phyloP scores from a whole-genome alignment of 1,140 invertebrate genomes.

The Dendrolimus kikuchii region DNA sequence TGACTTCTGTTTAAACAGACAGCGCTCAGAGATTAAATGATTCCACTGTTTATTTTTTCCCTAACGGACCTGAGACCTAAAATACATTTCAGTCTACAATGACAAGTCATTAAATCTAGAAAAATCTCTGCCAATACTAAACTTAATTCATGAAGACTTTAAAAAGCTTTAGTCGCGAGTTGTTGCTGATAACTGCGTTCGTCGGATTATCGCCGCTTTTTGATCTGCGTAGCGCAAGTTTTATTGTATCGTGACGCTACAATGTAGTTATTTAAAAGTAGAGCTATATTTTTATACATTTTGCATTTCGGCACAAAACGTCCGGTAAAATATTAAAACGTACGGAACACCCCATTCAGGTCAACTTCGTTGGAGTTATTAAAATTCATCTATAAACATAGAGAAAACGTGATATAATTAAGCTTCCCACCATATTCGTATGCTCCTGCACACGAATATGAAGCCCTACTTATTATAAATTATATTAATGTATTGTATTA shows the following conservation, averaged over 20 bases:
- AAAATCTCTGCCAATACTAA: slow-evolving; percentile 39
- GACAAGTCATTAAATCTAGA: slow-evolving; percentile 43
- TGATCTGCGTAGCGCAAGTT: slow-evolving; percentile 14
- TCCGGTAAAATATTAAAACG: slow-evolving; percentile 63
- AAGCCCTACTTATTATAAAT: too few relatives aligned
- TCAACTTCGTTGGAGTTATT: too few relatives aligned
- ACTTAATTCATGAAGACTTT: slow-evolving; percentile 45
- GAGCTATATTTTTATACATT: slow-evolving; percentile 57
- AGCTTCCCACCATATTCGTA: too few relatives aligned
- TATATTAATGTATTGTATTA: too few relatives aligned
- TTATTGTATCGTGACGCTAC: slow-evolving; percentile 24
- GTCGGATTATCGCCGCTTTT: slow-evolving; percentile 57
- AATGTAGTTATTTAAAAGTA: slow-evolving; percentile 54
- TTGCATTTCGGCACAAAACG: slow-evolving; percentile 46
- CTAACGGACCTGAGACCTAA: slow-evolving; percentile 36
- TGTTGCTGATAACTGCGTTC: slow-evolving; percentile 25
- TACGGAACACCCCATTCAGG: slow-evolving; percentile 13
- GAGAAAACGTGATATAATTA: too few relatives aligned
- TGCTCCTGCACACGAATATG: too few relatives aligned
- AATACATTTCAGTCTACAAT: slow-evolving; percentile 43
- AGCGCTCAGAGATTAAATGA: slow-evolving; percentile 61
- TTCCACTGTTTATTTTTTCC: slow-evolving; percentile 58
- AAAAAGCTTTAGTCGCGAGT: slow-evolving; percentile 41
- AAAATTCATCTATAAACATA: too few relatives aligned
- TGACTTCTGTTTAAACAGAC: slow-evolving; percentile 66